phyloP scores from a whole-genome alignment of 2,888 invertebrate genomes.

The Anthoptus insignis region DNA sequence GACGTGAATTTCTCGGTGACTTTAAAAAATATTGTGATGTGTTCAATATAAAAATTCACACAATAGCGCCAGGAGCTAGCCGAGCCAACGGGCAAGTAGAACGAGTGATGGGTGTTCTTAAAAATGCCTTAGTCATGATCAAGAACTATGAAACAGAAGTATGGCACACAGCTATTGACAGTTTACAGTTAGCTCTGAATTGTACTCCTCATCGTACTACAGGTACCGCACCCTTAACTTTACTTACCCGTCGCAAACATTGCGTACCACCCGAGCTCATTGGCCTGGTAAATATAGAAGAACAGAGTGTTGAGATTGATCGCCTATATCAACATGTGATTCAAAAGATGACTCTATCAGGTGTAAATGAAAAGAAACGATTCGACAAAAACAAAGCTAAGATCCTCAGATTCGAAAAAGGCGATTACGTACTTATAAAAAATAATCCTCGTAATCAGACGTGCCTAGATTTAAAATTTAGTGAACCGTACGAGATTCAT shows the following conservation, averaged over 20 bases:
- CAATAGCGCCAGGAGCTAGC: slow-evolving; percentile 41
- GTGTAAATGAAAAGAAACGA: neutral
- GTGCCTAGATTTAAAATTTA: neutral
- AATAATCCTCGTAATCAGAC: neutral
- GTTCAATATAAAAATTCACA: neutral
- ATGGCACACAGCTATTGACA: slow-evolving; percentile 47
- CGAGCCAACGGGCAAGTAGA: slow-evolving; percentile 41
- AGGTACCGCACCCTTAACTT: slow-evolving; percentile 40
- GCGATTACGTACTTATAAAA: slow-evolving; percentile 1
- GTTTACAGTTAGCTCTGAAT: slow-evolving; percentile 49
- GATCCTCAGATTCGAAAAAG: neutral
- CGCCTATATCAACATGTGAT: neutral
- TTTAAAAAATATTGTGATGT: slow-evolving; percentile 1
- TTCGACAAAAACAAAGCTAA: neutral
- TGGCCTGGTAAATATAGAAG: slow-evolving; percentile 24
- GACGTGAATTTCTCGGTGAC: neutral
- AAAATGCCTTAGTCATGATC: slow-evolving; percentile 45
- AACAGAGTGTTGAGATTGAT: neutral
- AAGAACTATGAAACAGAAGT: slow-evolving; percentile 46
- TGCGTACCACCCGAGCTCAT: slow-evolving; percentile 44
- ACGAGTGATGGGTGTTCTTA: slow-evolving; percentile 37
- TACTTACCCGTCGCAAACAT: slow-evolving; percentile 38
- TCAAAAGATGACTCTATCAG: neutral
- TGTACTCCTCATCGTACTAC: slow-evolving; percentile 46
- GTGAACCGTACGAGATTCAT: neutral